phyloP scores from a whole-genome alignment of 2,797 vertebrate genomes.

The Phataginus tetradactyla region DNA sequence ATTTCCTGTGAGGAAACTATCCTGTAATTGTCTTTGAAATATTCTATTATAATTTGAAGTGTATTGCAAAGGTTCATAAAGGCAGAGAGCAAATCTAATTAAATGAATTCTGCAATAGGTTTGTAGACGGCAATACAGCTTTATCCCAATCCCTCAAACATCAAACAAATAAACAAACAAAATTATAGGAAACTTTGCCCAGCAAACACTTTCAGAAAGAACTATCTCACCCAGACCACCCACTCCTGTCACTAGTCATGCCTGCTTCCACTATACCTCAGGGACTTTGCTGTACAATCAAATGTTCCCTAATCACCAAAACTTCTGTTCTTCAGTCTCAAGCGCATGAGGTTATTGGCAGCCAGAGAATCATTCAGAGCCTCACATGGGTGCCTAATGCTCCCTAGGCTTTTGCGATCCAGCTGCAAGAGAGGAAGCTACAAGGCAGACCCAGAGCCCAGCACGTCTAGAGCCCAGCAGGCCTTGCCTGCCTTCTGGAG shows the following conservation, averaged over 20 bases:
- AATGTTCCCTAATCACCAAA: conserved; percentile 55
- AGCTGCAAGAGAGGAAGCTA: neutral
- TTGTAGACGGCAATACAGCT: neutral
- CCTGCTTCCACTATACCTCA: conserved; percentile 24
- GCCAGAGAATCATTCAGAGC: conserved; percentile 51
- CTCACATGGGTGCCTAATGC: neutral
- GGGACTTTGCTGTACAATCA: conserved; percentile 38
- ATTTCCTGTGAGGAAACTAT: neutral
- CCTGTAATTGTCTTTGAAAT: conserved; percentile 20
- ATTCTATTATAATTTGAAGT: conserved; percentile 34
- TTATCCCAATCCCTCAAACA: neutral
- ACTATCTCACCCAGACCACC: neutral
- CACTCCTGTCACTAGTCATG: neutral
- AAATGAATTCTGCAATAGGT: conserved; percentile 31
- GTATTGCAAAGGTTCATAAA: neutral
- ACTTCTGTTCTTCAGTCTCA: conserved; percentile 43
- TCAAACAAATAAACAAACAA: neutral
- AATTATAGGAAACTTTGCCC: neutral
- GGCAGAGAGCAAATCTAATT: conserved; percentile 11
- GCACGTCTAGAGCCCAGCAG: neutral
- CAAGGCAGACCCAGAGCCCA: neutral
- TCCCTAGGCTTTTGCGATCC: neutral
- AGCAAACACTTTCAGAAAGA: conserved; percentile 43
- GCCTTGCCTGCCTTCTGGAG: neutral
- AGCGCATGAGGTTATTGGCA: conserved; percentile 41